phyloP scores from a whole-genome alignment of 2,888 invertebrate species.

The Oeneis ivallda region DNA sequence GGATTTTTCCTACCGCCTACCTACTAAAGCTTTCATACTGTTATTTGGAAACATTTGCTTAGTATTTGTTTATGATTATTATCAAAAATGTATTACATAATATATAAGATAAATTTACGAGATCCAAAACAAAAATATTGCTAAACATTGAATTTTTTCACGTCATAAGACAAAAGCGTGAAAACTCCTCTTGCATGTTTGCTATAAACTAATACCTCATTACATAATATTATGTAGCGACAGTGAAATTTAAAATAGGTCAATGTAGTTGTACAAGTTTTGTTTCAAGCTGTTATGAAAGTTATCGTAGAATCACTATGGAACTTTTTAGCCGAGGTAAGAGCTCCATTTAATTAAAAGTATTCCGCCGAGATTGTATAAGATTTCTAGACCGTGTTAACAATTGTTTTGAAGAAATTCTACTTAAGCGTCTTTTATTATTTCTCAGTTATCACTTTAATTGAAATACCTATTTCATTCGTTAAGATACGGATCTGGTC shows the following conservation, averaged over 20 bases:
- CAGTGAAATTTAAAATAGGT: conserved; percentile 7
- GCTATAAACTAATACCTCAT: too few relatives aligned
- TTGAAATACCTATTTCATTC: background rate
- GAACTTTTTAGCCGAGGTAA: conserved; percentile 33
- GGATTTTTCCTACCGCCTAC: background rate
- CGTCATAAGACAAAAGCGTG: too few relatives aligned
- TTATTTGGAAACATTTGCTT: background rate
- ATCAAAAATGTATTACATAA: too few relatives aligned
- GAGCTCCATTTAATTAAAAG: conserved; percentile 43
- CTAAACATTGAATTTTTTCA: too few relatives aligned
- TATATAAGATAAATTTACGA: too few relatives aligned
- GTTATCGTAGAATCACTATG: conserved; percentile 28
- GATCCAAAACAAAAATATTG: too few relatives aligned
- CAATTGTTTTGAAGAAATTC: conserved; percentile 12
- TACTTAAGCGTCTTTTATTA: conserved; percentile 6
- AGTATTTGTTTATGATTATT: too few relatives aligned
- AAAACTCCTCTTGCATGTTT: too few relatives aligned
- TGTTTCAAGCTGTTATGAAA: conserved; percentile 28
- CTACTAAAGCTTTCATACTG: background rate
- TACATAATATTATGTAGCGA: too few relatives aligned
- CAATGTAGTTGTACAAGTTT: conserved; percentile 27
- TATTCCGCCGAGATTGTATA: conserved; percentile 36
- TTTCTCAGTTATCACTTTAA: background rate
- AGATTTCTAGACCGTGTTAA: conserved; percentile 26
- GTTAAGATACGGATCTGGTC: background rate